A percentile compares a stretch with the other conserved stretches of the same genome.
phyloP scores from a whole-genome alignment of 1,140 invertebrate species.

The Schlechtendalia chinensis region DNA sequence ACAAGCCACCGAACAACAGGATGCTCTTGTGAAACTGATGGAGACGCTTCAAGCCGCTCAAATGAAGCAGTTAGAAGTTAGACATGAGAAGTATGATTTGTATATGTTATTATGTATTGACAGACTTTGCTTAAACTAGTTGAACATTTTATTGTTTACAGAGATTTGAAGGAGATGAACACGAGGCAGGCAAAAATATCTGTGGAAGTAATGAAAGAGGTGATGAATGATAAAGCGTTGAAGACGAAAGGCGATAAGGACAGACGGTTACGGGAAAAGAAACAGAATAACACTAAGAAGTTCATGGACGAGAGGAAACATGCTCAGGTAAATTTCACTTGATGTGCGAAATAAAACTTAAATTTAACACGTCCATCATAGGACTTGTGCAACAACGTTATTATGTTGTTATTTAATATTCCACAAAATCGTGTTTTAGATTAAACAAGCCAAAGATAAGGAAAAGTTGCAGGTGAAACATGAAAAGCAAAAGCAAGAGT shows the following conservation, averaged over 20 bases:
- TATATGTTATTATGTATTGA: neutral
- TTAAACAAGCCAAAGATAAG: conserved; percentile 89
- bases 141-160: conserved; percentile 55
- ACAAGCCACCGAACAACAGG: conserved; percentile 81
- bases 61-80: conserved; percentile 83
- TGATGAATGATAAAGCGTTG: conserved; percentile 92
- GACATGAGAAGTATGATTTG: conserved; percentile 75
- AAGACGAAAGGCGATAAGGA: conserved; percentile 98
- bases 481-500: conserved; percentile 86
- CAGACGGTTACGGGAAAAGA: conserved; percentile 87
- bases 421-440: conserved; percentile 58
- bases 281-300: conserved; percentile 98
- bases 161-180: conserved; percentile 96
- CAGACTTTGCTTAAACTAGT: too few relatives aligned
- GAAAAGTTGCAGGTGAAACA: conserved; percentile 91
- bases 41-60: conserved; percentile 79
- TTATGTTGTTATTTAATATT: neutral
- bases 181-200: conserved; percentile 91
- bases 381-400: neutral
- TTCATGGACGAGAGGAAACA: conserved; percentile 95
- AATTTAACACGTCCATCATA: too few relatives aligned
- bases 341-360: neutral
- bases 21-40: conserved; percentile 82
- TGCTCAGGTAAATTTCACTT: conserved; percentile 57
- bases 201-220: conserved; percentile 94